These are phyloP conservation scores for Mystacornis crossleyi DNA, from an alignment of 2,113 vertebrate species.

Conservation along the genomic window DNA sequence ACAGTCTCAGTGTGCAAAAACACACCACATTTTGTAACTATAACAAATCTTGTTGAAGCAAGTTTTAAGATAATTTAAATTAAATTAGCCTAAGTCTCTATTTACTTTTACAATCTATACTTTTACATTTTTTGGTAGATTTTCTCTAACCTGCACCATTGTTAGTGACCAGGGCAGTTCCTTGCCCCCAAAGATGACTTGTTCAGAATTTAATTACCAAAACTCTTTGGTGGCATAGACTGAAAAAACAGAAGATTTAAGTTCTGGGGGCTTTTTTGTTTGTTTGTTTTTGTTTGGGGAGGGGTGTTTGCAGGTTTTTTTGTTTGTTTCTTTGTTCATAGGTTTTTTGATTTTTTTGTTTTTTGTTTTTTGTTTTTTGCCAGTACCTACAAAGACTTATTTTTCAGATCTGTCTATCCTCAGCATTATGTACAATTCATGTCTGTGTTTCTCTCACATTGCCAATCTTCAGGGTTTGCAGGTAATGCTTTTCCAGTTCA, in stretches of 20 bases:
- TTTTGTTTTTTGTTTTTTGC: background rate
- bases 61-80: background rate
- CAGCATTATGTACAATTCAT: background rate
- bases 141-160: background rate
- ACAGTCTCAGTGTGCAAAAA: background rate
- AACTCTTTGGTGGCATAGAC: background rate
- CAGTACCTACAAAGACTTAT: background rate
- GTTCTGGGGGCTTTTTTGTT: background rate
- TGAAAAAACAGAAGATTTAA: background rate
- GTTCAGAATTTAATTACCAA: background rate
- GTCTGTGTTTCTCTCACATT: background rate
- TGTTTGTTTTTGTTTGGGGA: background rate
- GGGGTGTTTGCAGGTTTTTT: no score
- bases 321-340: background rate
- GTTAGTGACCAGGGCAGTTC: background rate
- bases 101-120: background rate
- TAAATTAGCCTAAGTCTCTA: background rate
- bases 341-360: no score
- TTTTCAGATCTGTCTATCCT: background rate
- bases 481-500: background rate
- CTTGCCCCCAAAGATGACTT: background rate
- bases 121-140: background rate
- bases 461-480: background rate
- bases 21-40: background rate
- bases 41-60: background rate